Evolutionary conservation across 2,888 invertebrate genomes (phyloP).

Genomic region (Uloborus plumipes): DNA sequence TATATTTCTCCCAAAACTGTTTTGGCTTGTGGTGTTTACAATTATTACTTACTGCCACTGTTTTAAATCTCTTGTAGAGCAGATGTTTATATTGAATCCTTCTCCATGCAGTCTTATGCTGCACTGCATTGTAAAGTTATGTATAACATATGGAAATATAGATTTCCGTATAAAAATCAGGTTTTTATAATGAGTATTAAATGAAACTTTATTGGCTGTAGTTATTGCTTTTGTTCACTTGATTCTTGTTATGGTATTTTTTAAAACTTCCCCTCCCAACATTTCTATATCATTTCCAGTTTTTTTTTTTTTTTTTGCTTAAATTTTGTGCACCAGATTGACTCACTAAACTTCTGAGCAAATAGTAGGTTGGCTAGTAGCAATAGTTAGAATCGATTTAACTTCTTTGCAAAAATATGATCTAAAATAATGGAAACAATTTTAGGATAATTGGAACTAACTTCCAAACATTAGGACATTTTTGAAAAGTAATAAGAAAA

Average conservation of each 20-base stretch:
- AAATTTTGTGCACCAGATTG: too few relatives aligned
- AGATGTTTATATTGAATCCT: slow-evolving; percentile 27
- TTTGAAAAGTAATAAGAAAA: too few relatives aligned
- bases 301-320: too few relatives aligned
- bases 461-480: too few relatives aligned
- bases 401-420: too few relatives aligned
- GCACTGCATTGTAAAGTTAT: background rate
- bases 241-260: background rate
- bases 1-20: slow-evolving; percentile 18
- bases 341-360: too few relatives aligned
- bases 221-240: background rate
- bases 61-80: slow-evolving; percentile 40
- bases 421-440: too few relatives aligned
- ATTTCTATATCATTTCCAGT: too few relatives aligned
- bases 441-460: too few relatives aligned
- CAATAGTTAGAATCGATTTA: too few relatives aligned
- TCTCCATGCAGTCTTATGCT: slow-evolving; percentile 22
- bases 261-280: background rate
- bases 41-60: slow-evolving; percentile 32
- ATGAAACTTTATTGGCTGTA: slow-evolving; percentile 57
- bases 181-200: slow-evolving; percentile 61
- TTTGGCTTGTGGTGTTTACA: slow-evolving; percentile 12
- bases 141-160: too few relatives aligned
- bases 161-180: slow-evolving; percentile 42
- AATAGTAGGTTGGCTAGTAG: too few relatives aligned